Evolutionary conservation across 2,797 vertebrate genomes (phyloP), one percentile per base, ranked within the genome.

Genomic region (Tangara arthus): DNA sequence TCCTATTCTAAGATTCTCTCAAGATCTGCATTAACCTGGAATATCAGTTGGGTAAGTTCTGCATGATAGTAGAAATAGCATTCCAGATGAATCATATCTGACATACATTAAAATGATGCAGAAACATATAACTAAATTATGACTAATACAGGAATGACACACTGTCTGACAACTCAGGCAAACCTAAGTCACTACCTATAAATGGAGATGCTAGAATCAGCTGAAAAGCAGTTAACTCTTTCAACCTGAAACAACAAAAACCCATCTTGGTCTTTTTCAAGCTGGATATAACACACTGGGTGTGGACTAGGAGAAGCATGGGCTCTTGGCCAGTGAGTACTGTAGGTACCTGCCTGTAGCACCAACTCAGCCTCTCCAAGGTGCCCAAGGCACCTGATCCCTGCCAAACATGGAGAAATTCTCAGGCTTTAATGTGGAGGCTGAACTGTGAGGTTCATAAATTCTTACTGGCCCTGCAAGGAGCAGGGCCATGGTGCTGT

Each of bases 131-230:
- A 89, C 41, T 64, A 76, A 91, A 75, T 87, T 81, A 47, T 89
- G 93, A 93, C 83, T 96, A 96, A 96, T 78, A 83, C 19, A 69
- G 47, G 39, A 82, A 92, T 95, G 92, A 91, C 84, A 95, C 78
- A 82, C 65, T 57, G 70, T 93, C 90, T 90, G 68, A 93, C 87
- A 81, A 52, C 65, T 92, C 84, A 87, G 61, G 39, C 28, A 83
- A 92, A 75, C 19, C 9, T 46, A 91, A 94, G 50, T 85, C 91
- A 83, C 34, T 50, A 21, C 27, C 57, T 70, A 80, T 57, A 87
- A 94, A 78, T 41, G 60, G n/a, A 94, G 26, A 82, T 13, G 3
- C 16, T 61, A 68, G 69, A 87, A 86, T 65, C 72, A 91, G 27
- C 57, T 71, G 61, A 92, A 87, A 87, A 91, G 22, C 71, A 34